Evolutionary conservation across 64 coral and sea anemone species (phyloP).

Genomic region (Catalaphyllia jardinei): DNA sequence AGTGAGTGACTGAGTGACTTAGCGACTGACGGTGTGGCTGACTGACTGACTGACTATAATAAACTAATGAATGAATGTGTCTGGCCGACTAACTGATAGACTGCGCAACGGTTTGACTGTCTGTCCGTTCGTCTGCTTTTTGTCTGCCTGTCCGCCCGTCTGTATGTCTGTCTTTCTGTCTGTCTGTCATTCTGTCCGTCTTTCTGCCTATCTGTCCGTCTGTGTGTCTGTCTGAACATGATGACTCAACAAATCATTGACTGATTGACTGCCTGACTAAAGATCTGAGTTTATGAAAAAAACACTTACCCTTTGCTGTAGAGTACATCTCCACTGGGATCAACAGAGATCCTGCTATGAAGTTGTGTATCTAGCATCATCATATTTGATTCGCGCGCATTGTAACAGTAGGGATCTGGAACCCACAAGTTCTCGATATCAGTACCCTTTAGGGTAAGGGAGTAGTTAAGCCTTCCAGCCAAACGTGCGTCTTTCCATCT

Average conservation of each 20-base stretch:
- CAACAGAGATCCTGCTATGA: constrained; percentile 32
- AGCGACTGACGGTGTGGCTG: too few relatives aligned
- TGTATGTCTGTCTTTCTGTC: neutral
- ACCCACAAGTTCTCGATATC: constrained; percentile 51
- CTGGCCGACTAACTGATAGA: too few relatives aligned
- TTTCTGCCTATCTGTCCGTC: neutral
- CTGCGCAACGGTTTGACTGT: too few relatives aligned
- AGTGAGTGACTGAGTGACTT: too few relatives aligned
- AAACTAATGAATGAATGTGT: neutral
- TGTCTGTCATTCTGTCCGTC: neutral
- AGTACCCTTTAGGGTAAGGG: constrained; percentile 34
- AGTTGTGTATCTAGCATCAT: constrained; percentile 55
- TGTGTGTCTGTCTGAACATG: neutral
- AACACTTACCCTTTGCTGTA: constrained; percentile 65
- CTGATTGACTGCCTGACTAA: neutral
- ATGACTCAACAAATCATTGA: neutral
- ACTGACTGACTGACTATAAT: too few relatives aligned
- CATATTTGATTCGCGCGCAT: constrained; percentile 66
- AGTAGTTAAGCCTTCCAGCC: constrained; percentile 54
- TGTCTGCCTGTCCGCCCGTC: neutral
- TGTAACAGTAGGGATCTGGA: constrained; percentile 3
- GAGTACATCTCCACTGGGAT: constrained; percentile 27
- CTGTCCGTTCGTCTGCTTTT: too few relatives aligned
- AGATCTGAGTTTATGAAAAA: too few relatives aligned
- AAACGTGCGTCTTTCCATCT: constrained; percentile 69